A percentile compares a stretch with the other conserved stretches of the same genome.
Conservation (phyloP, 2,888 invertebrate genomes). For the Torymus auratus region DNA sequence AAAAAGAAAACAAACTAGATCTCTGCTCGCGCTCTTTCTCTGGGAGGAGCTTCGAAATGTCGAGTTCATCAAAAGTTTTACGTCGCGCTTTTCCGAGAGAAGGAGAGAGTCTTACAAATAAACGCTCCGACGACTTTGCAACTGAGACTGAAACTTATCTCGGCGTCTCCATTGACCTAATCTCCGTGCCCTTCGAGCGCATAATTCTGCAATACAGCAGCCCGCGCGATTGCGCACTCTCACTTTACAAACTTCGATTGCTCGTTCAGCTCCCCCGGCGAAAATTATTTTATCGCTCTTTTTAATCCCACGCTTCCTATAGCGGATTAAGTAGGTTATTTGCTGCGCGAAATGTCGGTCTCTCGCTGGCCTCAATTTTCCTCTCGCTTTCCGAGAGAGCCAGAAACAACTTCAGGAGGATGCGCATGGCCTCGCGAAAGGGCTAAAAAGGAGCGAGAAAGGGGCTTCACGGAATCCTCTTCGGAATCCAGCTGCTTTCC, state of each 20-base stretch:
- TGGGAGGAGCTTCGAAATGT: neutral
- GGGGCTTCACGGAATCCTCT: constrained; percentile 4
- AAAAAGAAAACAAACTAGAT: constrained; percentile 23
- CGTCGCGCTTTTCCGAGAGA: neutral
- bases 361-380: no score
- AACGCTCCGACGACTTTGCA: constrained; percentile 24
- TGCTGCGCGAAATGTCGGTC: no score
- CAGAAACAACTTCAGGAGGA: no score
- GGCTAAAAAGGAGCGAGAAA: no score
- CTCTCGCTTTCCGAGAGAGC: no score
- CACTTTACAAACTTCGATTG: neutral
- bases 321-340: neutral
- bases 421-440: no score
- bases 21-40: neutral
- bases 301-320: neutral
- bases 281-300: neutral
- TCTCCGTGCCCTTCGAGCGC: neutral
- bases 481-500: constrained; percentile 35
- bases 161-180: constrained; percentile 20
- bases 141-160: constrained; percentile 9
- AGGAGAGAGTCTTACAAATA: constrained; percentile 31
- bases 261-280: neutral
- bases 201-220: constrained; percentile 5
- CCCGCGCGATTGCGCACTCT: no score
- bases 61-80: constrained; percentile 36